These are phyloP conservation scores for Gallinago media DNA, from an alignment of 2,113 vertebrate species.

Conservation along the genomic window DNA sequence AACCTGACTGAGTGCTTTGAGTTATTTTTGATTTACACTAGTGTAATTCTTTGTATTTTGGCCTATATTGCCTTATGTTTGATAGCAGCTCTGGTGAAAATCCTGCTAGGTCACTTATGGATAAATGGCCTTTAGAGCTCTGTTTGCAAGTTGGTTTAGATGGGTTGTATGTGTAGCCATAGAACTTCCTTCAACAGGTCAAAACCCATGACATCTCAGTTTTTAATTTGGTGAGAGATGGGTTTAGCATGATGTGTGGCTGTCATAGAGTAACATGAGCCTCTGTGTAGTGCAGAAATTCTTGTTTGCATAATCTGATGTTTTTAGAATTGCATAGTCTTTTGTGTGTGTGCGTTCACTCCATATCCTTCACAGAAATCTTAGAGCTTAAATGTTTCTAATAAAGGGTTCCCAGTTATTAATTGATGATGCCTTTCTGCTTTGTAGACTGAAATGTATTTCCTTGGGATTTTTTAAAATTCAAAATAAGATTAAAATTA, in stretches of 20 bases:
- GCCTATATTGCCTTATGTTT: neutral
- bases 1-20: neutral
- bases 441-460: neutral
- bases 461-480: neutral
- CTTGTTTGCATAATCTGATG: slow-evolving; percentile 32
- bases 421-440: slow-evolving; percentile 10
- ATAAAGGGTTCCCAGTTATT: slow-evolving; percentile 21
- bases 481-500: slow-evolving; percentile 27
- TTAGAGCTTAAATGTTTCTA: neutral
- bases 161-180: neutral
- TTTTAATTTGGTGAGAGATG: neutral
- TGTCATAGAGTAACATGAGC: neutral
- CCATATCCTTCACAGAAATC: neutral
- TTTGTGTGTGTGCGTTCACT: neutral
- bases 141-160: neutral
- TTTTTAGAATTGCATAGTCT: slow-evolving; percentile 10
- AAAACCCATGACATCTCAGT: neutral
- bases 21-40: neutral
- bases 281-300: neutral
- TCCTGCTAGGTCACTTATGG: neutral
- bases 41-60: neutral
- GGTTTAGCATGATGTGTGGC: neutral
- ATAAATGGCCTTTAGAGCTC: neutral
- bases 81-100: neutral
- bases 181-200: neutral